Base-by-base conservation (phyloP, 2,113 vertebrate genomes). In the Apteryx owenii region DNA sequence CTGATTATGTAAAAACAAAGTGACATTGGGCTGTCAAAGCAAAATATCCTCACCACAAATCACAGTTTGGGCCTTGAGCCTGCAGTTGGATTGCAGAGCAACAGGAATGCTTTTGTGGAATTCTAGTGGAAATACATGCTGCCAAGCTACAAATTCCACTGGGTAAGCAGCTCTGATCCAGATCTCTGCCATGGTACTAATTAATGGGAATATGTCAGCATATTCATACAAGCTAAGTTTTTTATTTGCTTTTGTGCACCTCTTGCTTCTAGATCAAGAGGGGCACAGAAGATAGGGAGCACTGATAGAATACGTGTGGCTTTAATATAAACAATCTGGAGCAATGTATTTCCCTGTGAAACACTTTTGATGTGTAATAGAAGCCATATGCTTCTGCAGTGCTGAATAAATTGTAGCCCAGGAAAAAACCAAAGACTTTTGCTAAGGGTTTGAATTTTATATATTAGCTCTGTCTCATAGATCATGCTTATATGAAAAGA, bases 1-100 rank as follows among this genome's bases (percentile, higher is more conserved):
- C 50, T 89, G 81, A 81, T 88, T 62, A 42, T 51, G 42, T 89
- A 77, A 85, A 96, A 95, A 38, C 70, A 73, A 90, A 92, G 78
- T 66, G 66, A 51, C 62, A 46, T 6, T 26, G 44, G 66, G 44
- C 75, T 95, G 84, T 89, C 71, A 81, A 88, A 95, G 84, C 62
- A 80, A 81, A 95, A 48, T 42, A 36, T 28, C 53, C 58, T 53
- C 36, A 42, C 70, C 51, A 70, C 90, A 82, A 69, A 85, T 77
- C 61, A 31, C 65, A 76, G 61, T 10, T 10, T 10, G 42, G 42
- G 85, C 81, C 90, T 28, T 16, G 76, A 75, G 81, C 44, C 2
- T 17, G 73, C 93, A 94, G 81, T 65, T 75, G 90, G 61, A 65
- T 29, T 29, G 70, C 1, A 2, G 61, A 71, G 61, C 66, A 64